phyloP scores from a whole-genome alignment of 2,113 vertebrate genomes.

The Porphyrio hochstetteri region DNA sequence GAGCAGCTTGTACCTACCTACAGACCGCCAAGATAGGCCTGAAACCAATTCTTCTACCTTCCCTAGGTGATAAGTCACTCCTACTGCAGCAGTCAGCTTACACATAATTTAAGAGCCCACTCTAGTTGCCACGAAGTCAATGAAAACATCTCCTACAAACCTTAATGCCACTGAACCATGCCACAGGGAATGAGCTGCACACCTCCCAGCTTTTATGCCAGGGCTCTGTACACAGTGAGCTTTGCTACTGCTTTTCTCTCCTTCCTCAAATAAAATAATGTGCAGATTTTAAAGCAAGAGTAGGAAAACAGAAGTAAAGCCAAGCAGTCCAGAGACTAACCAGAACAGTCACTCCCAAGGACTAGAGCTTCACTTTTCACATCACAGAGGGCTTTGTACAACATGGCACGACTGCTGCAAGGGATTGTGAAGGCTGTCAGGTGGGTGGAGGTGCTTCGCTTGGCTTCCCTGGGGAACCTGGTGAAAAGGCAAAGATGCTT shows the following conservation, averaged over 20 bases:
- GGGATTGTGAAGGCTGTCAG: background rate
- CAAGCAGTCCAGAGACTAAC: background rate
- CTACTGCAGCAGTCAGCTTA: background rate
- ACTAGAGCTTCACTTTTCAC: accelerated
- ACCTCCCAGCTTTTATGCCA: background rate
- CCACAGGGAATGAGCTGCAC: background rate
- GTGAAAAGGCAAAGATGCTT: background rate
- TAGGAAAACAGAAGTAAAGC: background rate
- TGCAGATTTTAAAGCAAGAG: background rate
- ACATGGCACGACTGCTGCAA: accelerated
- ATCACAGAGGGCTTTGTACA: background rate
- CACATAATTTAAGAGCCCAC: constrained; percentile 17
- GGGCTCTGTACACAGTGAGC: background rate
- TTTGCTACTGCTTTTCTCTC: background rate
- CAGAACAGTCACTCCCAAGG: background rate
- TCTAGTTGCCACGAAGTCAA: background rate
- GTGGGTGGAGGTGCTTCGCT: background rate
- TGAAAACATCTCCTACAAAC: background rate
- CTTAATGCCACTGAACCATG: background rate
- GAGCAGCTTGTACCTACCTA: background rate
- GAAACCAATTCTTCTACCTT: background rate
- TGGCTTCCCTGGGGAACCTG: background rate
- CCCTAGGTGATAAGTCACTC: background rate
- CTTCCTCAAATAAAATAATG: background rate
- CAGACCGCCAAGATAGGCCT: background rate